Conservation (phyloP, 1,140 invertebrate species). For the Aricia agestis region DNA sequence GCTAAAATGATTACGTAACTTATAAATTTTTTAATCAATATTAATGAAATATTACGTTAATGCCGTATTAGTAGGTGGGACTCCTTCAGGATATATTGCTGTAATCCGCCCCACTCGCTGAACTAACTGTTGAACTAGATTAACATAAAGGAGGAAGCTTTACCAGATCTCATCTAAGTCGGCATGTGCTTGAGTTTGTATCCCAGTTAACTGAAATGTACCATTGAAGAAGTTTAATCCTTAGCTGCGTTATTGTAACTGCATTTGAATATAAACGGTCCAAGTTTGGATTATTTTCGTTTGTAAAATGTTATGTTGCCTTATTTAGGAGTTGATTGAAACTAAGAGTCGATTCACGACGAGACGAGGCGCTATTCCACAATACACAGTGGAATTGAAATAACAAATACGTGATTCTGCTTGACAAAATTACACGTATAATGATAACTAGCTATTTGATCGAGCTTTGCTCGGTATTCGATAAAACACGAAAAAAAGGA, state of each 20-base stretch:
- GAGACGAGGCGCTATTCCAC: too few species aligned
- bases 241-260: conserved; percentile 15
- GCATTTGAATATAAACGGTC: conserved; percentile 6
- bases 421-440: too few species aligned
- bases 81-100: conserved; percentile 4
- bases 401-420: too few species aligned
- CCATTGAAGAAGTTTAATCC: conserved; percentile 20
- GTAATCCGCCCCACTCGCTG: conserved; percentile 20
- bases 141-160: conserved; percentile 23
- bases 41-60: neutral
- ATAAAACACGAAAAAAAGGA: too few species aligned
- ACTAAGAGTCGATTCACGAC: too few species aligned
- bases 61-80: neutral
- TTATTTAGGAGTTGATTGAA: too few species aligned
- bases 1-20: neutral
- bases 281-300: neutral
- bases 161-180: conserved; percentile 22
- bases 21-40: neutral
- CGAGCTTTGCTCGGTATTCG: too few species aligned
- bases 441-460: too few species aligned
- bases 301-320: neutral
- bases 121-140: conserved; percentile 26
- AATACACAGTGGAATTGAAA: too few species aligned
- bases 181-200: conserved; percentile 23
- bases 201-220: conserved; percentile 22